Percentiles rank a stretch among this genome's conserved stretches.
Conservation (phyloP, 1,140 invertebrate genomes). For the Phocides pigmalion region DNA sequence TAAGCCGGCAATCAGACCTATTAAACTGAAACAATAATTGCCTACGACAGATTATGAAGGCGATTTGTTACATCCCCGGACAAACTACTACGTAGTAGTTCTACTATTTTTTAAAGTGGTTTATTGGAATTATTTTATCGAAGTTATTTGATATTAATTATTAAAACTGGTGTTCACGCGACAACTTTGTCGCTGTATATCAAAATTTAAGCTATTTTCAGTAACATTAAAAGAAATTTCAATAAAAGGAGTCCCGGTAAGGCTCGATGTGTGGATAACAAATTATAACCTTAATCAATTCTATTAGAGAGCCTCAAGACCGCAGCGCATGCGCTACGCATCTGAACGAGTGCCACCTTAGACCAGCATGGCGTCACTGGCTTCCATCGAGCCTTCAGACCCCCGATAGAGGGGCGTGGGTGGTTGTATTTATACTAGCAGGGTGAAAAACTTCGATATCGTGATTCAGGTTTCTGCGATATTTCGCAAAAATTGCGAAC, state of each 20-base stretch:
- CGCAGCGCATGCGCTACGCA: not conserved
- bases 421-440: not conserved
- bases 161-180: no score
- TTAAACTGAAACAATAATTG: no score
- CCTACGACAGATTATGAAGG: no score
- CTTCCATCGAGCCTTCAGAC: not conserved
- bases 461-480: not conserved
- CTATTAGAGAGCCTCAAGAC: not conserved
- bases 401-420: not conserved
- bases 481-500: not conserved
- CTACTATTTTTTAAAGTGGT: no score
- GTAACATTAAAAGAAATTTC: no score
- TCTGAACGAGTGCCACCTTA: not conserved
- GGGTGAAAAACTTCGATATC: not conserved
- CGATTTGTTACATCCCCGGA: no score
- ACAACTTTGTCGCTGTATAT: no score
- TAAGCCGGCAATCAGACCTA: no score
- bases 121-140: no score
- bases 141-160: no score
- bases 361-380: slow-evolving; percentile 4
- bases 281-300: not conserved
- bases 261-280: not conserved
- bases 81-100: no score
- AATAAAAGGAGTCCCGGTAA: not conserved
- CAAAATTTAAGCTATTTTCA: no score